Evolutionary conservation across 2,888 invertebrate species (phyloP).

Genomic region (Andrena camellia): DNA sequence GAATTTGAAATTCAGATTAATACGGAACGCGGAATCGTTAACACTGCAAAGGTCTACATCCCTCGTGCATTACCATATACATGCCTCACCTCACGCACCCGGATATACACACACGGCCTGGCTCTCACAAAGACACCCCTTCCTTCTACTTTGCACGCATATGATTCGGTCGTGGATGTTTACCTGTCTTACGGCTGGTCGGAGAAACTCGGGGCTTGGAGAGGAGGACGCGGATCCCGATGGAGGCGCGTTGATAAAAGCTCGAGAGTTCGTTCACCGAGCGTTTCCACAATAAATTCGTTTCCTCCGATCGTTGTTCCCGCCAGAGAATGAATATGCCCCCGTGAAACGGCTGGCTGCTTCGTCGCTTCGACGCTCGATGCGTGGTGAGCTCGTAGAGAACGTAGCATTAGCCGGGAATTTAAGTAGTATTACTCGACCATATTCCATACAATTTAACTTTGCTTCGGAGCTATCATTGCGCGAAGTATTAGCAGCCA

Average conservation of each 20-base stretch:
- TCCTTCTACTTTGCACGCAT: conserved; percentile 40
- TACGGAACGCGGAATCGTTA: conserved; percentile 70
- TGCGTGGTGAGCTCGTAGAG: neutral
- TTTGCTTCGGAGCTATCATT: no score
- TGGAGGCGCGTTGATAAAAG: conserved; percentile 16
- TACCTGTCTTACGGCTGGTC: conserved; percentile 53
- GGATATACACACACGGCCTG: conserved; percentile 47
- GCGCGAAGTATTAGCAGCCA: no score
- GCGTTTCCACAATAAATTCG: conserved; percentile 37
- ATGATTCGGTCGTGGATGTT: conserved; percentile 55
- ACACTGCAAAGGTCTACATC: conserved; percentile 66
- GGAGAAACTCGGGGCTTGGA: conserved; percentile 21
- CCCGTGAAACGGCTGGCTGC: no score
- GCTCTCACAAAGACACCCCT: conserved; percentile 1
- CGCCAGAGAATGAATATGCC: neutral
- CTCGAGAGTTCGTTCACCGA: conserved; percentile 29
- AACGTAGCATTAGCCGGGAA: no score
- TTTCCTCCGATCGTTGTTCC: neutral
- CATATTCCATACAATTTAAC: no score
- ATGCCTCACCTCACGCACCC: conserved; percentile 18
- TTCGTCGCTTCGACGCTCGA: neutral
- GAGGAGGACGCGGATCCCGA: conserved; percentile 24
- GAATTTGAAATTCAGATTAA: conserved; percentile 75
- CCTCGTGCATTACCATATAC: conserved; percentile 69
- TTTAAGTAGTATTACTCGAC: no score